A percentile compares a stretch with the other conserved stretches of the same genome.
Conservation (phyloP, 2,797 vertebrate genomes). For the Sebastes itinus region DNA sequence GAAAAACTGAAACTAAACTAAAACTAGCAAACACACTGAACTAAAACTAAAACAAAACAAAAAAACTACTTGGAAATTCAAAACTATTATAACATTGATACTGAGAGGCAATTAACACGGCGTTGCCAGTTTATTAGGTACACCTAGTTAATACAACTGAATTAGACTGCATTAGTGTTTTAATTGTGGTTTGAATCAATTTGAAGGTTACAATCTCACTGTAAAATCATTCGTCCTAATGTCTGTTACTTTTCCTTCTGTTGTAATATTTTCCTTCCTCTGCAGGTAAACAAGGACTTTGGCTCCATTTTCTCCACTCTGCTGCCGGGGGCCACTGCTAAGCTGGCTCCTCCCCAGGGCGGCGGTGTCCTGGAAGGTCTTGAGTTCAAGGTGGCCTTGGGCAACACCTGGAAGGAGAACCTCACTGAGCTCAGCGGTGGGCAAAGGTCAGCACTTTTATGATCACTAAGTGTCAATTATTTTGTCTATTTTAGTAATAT, state of each 20-base stretch:
- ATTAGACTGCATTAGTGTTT: not conserved
- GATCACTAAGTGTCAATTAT: too few species aligned
- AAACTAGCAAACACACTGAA: too few species aligned
- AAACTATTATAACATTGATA: too few species aligned
- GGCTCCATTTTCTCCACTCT: slow-evolving; percentile 96
- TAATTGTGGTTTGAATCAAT: not conserved
- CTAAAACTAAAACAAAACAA: too few species aligned
- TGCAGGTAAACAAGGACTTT: slow-evolving; percentile 95
- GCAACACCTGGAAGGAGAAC: slow-evolving; percentile 97
- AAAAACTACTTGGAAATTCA: too few species aligned
- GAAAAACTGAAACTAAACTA: too few species aligned
- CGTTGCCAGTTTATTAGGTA: not conserved
- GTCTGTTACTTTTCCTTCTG: not conserved
- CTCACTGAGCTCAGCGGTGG: slow-evolving; percentile 96
- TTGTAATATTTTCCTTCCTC: not conserved
- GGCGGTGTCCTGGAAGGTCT: slow-evolving; percentile 86
- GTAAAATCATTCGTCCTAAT: not conserved
- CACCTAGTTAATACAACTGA: not conserved
- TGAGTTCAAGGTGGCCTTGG: slow-evolving; percentile 94
- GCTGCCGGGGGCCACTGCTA: slow-evolving; percentile 91
- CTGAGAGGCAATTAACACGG: fast-evolving
- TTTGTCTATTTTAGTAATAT: not conserved
- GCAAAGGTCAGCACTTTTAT: slow-evolving; percentile 86
- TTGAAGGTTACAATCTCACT: not conserved
- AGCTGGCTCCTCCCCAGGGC: slow-evolving; percentile 85